phyloP scores from a whole-genome alignment of 2,797 vertebrate species.

The Spheniscus humboldti region DNA sequence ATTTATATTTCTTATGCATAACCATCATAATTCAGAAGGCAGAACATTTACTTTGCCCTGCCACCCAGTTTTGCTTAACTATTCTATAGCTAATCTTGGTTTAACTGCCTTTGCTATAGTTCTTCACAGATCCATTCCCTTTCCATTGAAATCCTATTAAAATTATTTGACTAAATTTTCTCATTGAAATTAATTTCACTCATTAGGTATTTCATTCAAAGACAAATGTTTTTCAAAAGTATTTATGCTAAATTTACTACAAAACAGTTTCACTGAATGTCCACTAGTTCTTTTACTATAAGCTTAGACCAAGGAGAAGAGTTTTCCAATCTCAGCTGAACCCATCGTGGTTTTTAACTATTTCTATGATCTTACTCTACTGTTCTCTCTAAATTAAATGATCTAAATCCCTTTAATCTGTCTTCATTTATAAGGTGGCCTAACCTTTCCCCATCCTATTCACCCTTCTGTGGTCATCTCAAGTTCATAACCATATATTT shows the following conservation, averaged over 20 bases:
- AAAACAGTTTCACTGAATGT: conserved; percentile 43
- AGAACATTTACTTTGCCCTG: background rate
- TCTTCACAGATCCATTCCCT: background rate
- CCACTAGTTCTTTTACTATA: conserved; percentile 22
- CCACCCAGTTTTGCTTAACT: background rate
- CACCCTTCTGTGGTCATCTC: background rate
- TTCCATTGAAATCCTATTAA: background rate
- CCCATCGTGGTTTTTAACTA: background rate
- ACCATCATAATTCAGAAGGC: background rate
- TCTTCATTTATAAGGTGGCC: background rate
- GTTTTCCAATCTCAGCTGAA: conserved; percentile 39
- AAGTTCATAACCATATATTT: background rate
- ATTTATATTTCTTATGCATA: background rate
- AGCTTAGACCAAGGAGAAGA: conserved; percentile 34
- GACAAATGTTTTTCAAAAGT: conserved; percentile 7
- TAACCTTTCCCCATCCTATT: background rate
- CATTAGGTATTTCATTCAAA: conserved; percentile 49
- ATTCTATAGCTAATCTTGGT: background rate
- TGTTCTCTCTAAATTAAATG: background rate
- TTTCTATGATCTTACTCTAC: background rate
- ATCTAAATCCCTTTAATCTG: background rate
- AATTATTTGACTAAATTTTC: conserved; percentile 27
- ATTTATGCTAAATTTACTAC: conserved; percentile 46
- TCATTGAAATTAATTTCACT: conserved; percentile 23
- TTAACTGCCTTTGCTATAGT: background rate